phyloP scores from a whole-genome alignment of 2,888 invertebrate genomes.

The Polydrusus pterygomalis region DNA sequence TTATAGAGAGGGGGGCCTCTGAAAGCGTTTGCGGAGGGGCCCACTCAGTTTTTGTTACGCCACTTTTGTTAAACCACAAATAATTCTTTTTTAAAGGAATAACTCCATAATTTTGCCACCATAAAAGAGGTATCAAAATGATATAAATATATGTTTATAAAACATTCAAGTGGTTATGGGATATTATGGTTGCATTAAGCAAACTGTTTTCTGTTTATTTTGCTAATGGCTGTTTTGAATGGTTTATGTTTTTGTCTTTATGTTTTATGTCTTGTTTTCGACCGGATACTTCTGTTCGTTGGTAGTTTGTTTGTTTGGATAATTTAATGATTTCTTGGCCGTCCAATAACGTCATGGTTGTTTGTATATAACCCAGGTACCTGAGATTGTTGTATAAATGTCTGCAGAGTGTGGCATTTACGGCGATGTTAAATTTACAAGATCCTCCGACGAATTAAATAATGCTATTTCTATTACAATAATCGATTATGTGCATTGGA shows the following conservation, averaged over 20 bases:
- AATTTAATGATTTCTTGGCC: conserved; percentile 39
- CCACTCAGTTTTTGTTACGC: no score
- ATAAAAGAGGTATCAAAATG: conserved; percentile 8
- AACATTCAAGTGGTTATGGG: conserved; percentile 47
- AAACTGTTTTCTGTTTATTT: conserved; percentile 50
- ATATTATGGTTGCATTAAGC: conserved; percentile 25
- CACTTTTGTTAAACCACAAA: no score
- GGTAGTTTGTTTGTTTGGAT: conserved; percentile 48
- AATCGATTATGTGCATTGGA: neutral
- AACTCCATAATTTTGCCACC: conserved; percentile 20
- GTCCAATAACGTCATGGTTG: conserved; percentile 6
- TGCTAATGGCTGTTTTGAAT: conserved; percentile 50
- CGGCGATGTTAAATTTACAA: no score
- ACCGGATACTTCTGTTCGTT: conserved; percentile 34
- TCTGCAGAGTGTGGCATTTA: no score
- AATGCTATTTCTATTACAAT: neutral
- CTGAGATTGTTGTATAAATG: no score
- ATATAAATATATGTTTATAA: conserved; percentile 41
- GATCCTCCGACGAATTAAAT: neutral
- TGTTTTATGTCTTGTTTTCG: conserved; percentile 51
- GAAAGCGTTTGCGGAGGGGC: no score
- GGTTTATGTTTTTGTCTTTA: conserved; percentile 53
- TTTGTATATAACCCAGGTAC: neutral
- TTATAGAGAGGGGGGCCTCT: no score
- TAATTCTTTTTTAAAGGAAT: neutral